These are phyloP conservation scores for Oncopeltus fasciatus DNA, from an alignment of 1,140 invertebrate genomes.

Conservation along the genomic window DNA sequence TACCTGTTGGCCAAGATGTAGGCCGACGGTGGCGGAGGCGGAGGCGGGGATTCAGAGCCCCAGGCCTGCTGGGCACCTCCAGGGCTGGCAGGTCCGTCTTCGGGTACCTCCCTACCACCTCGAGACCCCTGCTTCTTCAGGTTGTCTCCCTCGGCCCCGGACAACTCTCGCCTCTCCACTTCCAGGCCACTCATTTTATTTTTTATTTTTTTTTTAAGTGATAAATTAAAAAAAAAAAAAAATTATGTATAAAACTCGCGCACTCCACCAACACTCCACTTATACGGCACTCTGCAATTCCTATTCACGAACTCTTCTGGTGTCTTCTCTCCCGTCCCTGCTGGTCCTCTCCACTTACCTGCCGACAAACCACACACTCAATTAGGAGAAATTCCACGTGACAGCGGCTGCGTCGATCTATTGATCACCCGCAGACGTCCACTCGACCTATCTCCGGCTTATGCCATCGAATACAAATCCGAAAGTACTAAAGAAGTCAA, in stretches of 20 bases:
- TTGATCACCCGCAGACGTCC: conserved; percentile 1
- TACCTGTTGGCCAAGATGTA: conserved; percentile 58
- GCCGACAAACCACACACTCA: too few species aligned
- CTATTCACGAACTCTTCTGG: too few species aligned
- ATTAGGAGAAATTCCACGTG: too few species aligned
- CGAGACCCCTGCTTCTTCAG: not conserved
- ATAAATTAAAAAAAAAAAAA: conserved; percentile 15
- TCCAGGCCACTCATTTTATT: too few species aligned
- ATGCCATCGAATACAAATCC: too few species aligned
- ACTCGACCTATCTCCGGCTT: not conserved
- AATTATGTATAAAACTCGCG: conserved; percentile 32
- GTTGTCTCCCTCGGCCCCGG: conserved; percentile 14
- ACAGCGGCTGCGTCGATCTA: conserved; percentile 8
- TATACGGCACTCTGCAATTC: too few species aligned
- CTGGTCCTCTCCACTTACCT: conserved; percentile 1
- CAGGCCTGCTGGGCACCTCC: not conserved
- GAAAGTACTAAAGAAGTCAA: too few species aligned
- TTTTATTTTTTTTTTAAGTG: too few species aligned
- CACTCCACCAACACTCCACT: not conserved
- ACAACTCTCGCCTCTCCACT: conserved; percentile 21
- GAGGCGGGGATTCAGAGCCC: not conserved
- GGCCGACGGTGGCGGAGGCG: conserved; percentile 28
- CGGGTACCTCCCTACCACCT: conserved; percentile 9
- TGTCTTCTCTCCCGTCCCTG: conserved; percentile 34
- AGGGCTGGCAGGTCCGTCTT: conserved; percentile 17